phyloP scores from a whole-genome alignment of 2,888 invertebrate genomes.

The Uropetala carovei region DNA sequence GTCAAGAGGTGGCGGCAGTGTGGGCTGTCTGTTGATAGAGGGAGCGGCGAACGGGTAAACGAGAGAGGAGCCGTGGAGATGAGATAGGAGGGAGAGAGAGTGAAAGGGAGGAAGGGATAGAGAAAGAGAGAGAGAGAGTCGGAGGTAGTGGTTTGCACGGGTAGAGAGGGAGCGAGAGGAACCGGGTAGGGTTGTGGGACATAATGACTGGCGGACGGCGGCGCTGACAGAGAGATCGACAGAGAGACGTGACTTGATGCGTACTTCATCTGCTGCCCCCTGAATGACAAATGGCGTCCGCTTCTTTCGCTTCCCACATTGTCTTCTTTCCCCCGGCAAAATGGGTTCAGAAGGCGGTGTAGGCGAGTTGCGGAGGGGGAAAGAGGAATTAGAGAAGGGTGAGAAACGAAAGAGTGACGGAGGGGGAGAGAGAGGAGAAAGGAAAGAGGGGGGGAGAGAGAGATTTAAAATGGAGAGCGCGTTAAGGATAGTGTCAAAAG shows the following conservation, averaged over 20 bases:
- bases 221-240: slow-evolving; percentile 60
- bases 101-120: background rate
- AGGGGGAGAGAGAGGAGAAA: background rate
- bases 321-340: slow-evolving; percentile 40
- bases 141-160: background rate
- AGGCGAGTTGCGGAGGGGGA: background rate
- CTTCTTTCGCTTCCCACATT: slow-evolving; percentile 6
- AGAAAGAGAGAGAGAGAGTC: background rate
- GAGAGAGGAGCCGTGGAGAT: background rate
- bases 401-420: background rate
- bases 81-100: background rate
- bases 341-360: background rate
- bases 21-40: background rate
- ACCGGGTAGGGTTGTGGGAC: background rate
- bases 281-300: slow-evolving; percentile 57
- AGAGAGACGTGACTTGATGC: slow-evolving; percentile 38
- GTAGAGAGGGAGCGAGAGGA: background rate
- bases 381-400: background rate
- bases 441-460: background rate
- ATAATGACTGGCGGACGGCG: slow-evolving; percentile 59
- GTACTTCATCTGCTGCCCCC: slow-evolving; percentile 48
- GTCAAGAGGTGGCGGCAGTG: slow-evolving; percentile 31
- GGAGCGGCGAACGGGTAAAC: background rate
- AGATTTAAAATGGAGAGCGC: slow-evolving; percentile 48
- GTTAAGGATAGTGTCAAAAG: slow-evolving; percentile 45